phyloP scores from a whole-genome alignment of 92 coral and sea anemone genomes.

The Siderastrea siderea region DNA sequence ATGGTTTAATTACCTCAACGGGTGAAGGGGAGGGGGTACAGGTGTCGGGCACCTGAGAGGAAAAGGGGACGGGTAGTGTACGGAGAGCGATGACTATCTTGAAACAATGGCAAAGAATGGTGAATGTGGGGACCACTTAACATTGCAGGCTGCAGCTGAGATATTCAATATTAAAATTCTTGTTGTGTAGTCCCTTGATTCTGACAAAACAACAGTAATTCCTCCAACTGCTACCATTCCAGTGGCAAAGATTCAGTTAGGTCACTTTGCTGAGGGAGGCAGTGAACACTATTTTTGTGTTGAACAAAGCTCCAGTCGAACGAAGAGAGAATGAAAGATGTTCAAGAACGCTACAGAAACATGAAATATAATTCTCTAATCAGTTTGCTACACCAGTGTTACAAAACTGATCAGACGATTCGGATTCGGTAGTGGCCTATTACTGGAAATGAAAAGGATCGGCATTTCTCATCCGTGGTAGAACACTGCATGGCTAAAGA shows the following conservation, averaged over 20 bases:
- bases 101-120: constrained; percentile 29
- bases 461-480: constrained; percentile 21
- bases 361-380: constrained; percentile 36
- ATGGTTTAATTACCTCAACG: too few species aligned
- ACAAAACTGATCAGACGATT: constrained; percentile 48
- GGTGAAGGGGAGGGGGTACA: too few species aligned
- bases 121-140: constrained; percentile 44
- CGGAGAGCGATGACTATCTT: constrained; percentile 11
- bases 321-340: background rate
- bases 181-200: constrained; percentile 38
- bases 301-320: constrained; percentile 27
- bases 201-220: constrained; percentile 26
- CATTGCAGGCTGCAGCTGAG: constrained; percentile 54
- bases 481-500: constrained; percentile 42
- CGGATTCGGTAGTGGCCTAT: constrained; percentile 47
- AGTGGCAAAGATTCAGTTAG: constrained; percentile 24
- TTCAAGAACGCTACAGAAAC: background rate
- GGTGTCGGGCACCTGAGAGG: too few species aligned
- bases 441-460: constrained; percentile 26
- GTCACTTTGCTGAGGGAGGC: constrained; percentile 47
- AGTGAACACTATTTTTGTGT: constrained; percentile 47
- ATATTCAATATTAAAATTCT: constrained; percentile 30
- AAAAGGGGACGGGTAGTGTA: too few species aligned
- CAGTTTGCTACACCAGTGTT: constrained; percentile 42
- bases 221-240: constrained; percentile 19